Conservation (phyloP, 2,888 invertebrate species). For the Zygogramma bicolorata region DNA sequence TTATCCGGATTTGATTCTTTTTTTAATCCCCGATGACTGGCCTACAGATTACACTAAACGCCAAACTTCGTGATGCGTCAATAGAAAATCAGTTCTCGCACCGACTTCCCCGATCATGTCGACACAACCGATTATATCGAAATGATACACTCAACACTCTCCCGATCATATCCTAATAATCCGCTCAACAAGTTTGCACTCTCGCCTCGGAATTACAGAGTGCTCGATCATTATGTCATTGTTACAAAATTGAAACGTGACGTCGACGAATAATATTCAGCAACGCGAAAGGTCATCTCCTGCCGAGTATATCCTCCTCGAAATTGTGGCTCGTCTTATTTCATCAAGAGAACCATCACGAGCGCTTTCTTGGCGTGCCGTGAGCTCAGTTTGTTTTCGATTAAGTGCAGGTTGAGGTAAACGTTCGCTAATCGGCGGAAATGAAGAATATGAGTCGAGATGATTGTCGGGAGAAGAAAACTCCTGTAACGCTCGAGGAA, state of each 20-base stretch:
- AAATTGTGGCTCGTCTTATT: slow-evolving; percentile 9
- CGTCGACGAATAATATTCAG: slow-evolving; percentile 34
- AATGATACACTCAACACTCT: slow-evolving; percentile 1
- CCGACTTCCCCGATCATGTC: not conserved
- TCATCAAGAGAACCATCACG: not conserved
- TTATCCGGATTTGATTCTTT: too few relatives aligned
- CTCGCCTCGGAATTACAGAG: slow-evolving; percentile 7
- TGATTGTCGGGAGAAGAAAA: not conserved
- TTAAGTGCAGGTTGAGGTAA: not conserved
- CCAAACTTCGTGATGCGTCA: not conserved
- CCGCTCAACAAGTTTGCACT: slow-evolving; percentile 25
- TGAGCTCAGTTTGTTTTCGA: not conserved
- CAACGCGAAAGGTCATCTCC: slow-evolving; percentile 39
- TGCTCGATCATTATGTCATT: slow-evolving; percentile 38
- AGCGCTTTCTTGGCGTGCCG: not conserved
- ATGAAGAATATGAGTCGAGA: not conserved
- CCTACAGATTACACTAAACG: too few relatives aligned
- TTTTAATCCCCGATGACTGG: too few relatives aligned
- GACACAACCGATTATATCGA: not conserved
- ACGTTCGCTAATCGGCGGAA: not conserved
- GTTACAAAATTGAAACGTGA: slow-evolving; percentile 41
- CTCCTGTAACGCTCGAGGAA: too few relatives aligned
- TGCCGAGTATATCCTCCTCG: slow-evolving; percentile 16
- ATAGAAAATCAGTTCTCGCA: not conserved
- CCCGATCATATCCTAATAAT: slow-evolving; percentile 5